phyloP scores from a whole-genome alignment of 2,888 invertebrate genomes.

The Lithophane semibrunnea region DNA sequence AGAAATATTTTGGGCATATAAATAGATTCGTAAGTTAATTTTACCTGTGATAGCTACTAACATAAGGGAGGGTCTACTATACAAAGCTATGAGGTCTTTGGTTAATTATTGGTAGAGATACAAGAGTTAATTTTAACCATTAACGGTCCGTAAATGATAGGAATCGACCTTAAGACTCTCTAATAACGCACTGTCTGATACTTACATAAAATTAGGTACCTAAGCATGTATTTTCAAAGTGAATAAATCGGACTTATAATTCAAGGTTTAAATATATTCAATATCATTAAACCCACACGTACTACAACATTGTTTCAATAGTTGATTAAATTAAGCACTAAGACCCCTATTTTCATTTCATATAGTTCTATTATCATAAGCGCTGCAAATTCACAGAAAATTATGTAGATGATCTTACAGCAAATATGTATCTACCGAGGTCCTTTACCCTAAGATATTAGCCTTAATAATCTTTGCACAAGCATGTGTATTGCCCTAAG shows the following conservation, averaged over 20 bases:
- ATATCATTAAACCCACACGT: not conserved
- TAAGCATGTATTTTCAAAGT: not conserved
- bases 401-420: conserved; percentile 13
- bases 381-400: conserved; percentile 13
- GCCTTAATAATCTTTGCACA: conserved; percentile 43
- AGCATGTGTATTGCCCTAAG: conserved; percentile 29
- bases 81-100: too few species aligned
- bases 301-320: not conserved
- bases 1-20: conserved; percentile 11
- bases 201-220: not conserved
- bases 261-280: not conserved
- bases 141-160: too few species aligned
- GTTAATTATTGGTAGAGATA: too few species aligned
- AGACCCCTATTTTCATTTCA: conserved; percentile 19
- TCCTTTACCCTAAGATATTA: conserved; percentile 47
- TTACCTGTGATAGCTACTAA: too few species aligned
- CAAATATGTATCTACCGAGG: conserved; percentile 29
- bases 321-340: conserved; percentile 17
- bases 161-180: not conserved
- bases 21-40: too few species aligned
- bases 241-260: not conserved
- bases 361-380: conserved; percentile 6
- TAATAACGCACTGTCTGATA: not conserved
- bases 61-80: too few species aligned
- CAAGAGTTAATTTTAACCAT: too few species aligned